These are phyloP conservation scores for Drosophila colorata DNA, from an alignment of 2,888 invertebrate genomes.

Conservation along the genomic window DNA sequence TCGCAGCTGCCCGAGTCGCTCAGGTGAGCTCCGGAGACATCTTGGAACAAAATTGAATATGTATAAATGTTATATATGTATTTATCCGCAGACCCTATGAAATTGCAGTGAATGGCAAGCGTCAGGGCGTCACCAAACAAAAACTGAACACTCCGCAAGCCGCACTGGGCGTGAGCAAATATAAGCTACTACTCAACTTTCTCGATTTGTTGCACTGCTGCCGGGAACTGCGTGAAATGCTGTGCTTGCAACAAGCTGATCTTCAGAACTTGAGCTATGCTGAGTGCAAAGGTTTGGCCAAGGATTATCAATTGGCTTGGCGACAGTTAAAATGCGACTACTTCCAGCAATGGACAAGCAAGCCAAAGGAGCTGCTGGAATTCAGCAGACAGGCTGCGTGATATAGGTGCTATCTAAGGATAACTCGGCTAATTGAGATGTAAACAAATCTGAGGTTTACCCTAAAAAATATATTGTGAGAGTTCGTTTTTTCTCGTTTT, in stretches of 20 bases:
- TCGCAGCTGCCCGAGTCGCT: constrained; percentile 85
- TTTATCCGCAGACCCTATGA: constrained; percentile 88
- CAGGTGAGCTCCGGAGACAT: constrained; percentile 46
- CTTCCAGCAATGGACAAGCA: constrained; percentile 87
- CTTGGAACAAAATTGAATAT: not conserved
- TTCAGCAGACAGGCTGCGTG: constrained; percentile 39
- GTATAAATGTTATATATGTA: not conserved
- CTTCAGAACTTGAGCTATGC: constrained; percentile 60
- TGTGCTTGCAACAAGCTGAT: constrained; percentile 26
- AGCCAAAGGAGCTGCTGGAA: constrained; percentile 83
- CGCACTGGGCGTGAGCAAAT: constrained; percentile 87
- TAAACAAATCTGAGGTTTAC: too few species aligned
- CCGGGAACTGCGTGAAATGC: constrained; percentile 56
- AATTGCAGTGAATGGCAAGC: constrained; percentile 91
- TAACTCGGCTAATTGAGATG: too few species aligned
- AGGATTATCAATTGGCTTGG: constrained; percentile 85
- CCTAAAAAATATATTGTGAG: too few species aligned
- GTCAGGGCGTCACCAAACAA: constrained; percentile 92
- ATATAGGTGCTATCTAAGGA: not conserved
- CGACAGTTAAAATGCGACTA: constrained; percentile 85
- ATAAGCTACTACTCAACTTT: constrained; percentile 86
- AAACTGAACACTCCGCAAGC: constrained; percentile 83
- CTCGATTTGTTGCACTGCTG: constrained; percentile 84
- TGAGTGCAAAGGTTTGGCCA: constrained; percentile 67
- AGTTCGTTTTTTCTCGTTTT: too few species aligned